A percentile compares a stretch with the other conserved stretches of the same genome.
Evolutionary conservation across 1,140 invertebrate genomes (phyloP).

Genomic region (Mya arenaria): DNA sequence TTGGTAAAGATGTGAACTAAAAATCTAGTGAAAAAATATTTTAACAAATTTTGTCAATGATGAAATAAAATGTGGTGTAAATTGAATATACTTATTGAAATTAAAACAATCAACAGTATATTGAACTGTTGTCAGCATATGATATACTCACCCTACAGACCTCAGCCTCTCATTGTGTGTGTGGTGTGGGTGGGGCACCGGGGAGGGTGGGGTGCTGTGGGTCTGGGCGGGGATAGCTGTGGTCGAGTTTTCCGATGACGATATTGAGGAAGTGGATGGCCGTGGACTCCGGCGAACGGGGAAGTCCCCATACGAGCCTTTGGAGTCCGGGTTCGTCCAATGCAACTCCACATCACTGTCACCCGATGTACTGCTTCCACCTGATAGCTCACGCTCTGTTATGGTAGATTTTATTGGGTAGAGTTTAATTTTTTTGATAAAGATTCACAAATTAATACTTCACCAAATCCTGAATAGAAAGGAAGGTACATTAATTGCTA

Average conservation of each 20-base stretch:
- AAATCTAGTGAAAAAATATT: no score
- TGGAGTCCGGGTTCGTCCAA: slow-evolving; percentile 85
- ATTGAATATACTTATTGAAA: no score
- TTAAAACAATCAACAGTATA: no score
- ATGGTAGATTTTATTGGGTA: no score
- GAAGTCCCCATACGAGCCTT: slow-evolving; percentile 70
- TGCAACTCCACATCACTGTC: slow-evolving; percentile 87
- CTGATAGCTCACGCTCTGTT: slow-evolving; percentile 85
- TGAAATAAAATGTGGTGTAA: no score
- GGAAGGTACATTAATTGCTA: no score
- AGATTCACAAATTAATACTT: no score
- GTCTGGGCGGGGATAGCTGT: slow-evolving; percentile 59
- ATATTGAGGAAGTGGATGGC: slow-evolving; percentile 77
- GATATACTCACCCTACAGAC: slow-evolving; percentile 48
- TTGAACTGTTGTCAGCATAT: no score
- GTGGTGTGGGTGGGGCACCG: slow-evolving; percentile 65
- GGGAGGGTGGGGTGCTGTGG: slow-evolving; percentile 76
- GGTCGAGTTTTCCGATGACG: slow-evolving; percentile 63
- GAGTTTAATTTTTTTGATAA: no score
- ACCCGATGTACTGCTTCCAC: slow-evolving; percentile 80
- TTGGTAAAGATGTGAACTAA: no score
- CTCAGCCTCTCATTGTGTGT: slow-evolving; percentile 48
- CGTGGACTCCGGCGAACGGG: slow-evolving; percentile 63
- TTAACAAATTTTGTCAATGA: no score
- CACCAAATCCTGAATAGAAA: no score